Evolutionary conservation across 2,113 vertebrate species (phyloP), one percentile per base, ranked within the genome.

Genomic region (Aldabrachelys gigantea): DNA sequence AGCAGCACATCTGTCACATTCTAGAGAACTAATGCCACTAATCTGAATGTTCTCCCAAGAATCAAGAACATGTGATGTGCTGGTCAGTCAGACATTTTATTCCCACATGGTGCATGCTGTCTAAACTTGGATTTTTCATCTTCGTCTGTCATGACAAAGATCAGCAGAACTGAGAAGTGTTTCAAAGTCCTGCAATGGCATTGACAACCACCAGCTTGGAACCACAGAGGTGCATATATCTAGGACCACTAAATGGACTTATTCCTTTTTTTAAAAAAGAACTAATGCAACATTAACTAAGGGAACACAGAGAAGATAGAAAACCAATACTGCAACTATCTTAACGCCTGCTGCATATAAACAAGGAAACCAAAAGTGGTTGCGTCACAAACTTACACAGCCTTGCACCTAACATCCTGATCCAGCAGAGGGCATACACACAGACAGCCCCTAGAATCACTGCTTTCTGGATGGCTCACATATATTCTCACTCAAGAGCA

Each of bases 51-150:
- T 0, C 52, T 85, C 56, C 14, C 57, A 92, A 90, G 17, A 91
- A 90, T 80, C 56, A 93, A 91, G 25, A 94, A 88, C 38, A 89
- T 69, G 7, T 89, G 56, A 94, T 38, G 1, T 44, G n/a, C 50
- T 94, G 86, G 90, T 80, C 95, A 85, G 91, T 91, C 87, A 82
- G 87, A 8, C n/a, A 82, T 87, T 88, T 85, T 90, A 54, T 90
- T 88, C 78, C 88, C 85, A n/a, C 3, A 2, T 52, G 16, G 93
- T 88, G 47, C 78, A 12, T 29, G 87, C 29, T 35, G 3, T 80
- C 84, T 94, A 25, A 57, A 57, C 56, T 57, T 57, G 25, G 56
- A 57, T 87, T 56, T 65, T 82, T 54, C 82, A 76, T 6, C 3
- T 65, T 41, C 80, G 44, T 96, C 88, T 92, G 53, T 47, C 59